These are phyloP conservation scores for Hycleus phaleratus DNA, from an alignment of 1,140 invertebrate species.

Conservation along the genomic window DNA sequence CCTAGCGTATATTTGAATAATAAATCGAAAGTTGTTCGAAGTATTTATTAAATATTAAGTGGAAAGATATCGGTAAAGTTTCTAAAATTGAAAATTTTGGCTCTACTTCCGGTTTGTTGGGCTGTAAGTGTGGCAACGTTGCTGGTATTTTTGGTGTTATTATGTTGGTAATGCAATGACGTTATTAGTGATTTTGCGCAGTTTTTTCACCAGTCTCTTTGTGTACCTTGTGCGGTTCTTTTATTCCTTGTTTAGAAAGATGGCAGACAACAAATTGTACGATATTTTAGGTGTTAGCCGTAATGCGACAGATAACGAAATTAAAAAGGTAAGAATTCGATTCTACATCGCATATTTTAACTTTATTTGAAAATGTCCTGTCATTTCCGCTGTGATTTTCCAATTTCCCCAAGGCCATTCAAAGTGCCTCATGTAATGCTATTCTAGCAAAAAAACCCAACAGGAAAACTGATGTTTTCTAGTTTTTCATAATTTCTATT, in stretches of 20 bases:
- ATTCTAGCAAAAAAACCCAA: not conserved
- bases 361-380: not conserved
- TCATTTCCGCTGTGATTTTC: not conserved
- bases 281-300: conserved; percentile 70
- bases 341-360: not conserved
- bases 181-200: not conserved
- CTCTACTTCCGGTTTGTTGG: too few relatives aligned
- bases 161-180: not conserved
- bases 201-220: conserved; percentile 2
- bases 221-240: not conserved
- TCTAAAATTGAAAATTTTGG: too few relatives aligned
- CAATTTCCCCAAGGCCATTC: conserved; percentile 8
- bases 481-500: not conserved
- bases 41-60: too few relatives aligned
- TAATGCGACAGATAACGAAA: conserved; percentile 69
- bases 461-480: conserved; percentile 1
- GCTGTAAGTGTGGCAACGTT: too few relatives aligned
- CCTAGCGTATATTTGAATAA: too few relatives aligned
- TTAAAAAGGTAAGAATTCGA: conserved; percentile 68
- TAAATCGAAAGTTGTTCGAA: too few relatives aligned
- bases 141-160: not conserved
- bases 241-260: conserved; percentile 41
- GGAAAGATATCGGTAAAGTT: too few relatives aligned
- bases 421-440: not conserved
- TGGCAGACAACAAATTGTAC: conserved; percentile 74